phyloP scores from a whole-genome alignment of 2,888 invertebrate genomes.

The Anorthoa munda region DNA sequence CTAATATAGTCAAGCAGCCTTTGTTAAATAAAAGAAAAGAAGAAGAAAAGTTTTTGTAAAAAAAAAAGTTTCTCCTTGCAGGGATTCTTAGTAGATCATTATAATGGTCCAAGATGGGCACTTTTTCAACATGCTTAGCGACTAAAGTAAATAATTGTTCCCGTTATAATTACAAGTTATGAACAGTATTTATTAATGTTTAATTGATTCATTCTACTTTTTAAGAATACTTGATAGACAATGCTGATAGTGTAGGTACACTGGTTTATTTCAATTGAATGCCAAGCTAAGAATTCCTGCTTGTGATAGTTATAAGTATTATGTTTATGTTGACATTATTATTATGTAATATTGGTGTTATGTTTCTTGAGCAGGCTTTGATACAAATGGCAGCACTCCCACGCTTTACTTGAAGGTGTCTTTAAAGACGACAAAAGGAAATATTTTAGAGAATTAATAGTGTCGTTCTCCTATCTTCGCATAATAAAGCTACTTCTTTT shows the following conservation, averaged over 20 bases:
- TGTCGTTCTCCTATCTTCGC: no score
- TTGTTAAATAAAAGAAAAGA: no score
- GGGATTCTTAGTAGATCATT: background rate
- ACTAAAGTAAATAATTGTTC: conserved; percentile 22
- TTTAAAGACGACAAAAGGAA: background rate
- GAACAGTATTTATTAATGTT: conserved; percentile 43
- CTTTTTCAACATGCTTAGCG: background rate
- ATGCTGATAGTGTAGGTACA: conserved; percentile 49
- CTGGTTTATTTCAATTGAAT: conserved; percentile 60
- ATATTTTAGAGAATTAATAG: background rate
- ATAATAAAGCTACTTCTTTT: no score
- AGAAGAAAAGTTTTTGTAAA: background rate
- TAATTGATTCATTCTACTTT: conserved; percentile 50
- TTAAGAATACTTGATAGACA: conserved; percentile 60
- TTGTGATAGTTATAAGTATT: conserved; percentile 17
- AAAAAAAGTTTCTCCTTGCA: background rate
- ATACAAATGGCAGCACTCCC: conserved; percentile 20
- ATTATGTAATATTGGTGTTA: conserved; percentile 39
- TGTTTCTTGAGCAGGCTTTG: conserved; percentile 30
- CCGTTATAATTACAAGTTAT: conserved; percentile 48
- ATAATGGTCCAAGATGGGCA: background rate
- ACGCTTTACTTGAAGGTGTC: conserved; percentile 32
- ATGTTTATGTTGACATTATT: conserved; percentile 40
- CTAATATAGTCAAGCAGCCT: background rate
- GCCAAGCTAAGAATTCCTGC: conserved; percentile 40